Conservation (phyloP, 2,888 invertebrate species). For the Drosophila testacea region DNA sequence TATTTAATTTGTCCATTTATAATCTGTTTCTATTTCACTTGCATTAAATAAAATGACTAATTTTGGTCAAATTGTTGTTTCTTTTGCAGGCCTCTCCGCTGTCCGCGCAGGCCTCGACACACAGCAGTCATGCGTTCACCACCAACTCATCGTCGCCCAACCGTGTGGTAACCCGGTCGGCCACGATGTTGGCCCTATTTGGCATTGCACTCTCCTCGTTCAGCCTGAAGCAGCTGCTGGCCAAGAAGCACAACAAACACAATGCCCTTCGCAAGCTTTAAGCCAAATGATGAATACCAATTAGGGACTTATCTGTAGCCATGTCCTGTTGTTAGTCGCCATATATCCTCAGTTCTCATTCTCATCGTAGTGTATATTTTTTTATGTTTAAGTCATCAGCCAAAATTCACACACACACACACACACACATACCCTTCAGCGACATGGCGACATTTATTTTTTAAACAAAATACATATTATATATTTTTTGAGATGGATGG, state of each 20-base stretch:
- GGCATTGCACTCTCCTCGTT: conserved; percentile 88
- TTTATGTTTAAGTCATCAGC: conserved; percentile 50
- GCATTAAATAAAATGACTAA: not conserved
- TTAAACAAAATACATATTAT: conserved; percentile 1
- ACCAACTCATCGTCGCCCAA: conserved; percentile 84
- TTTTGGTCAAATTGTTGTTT: conserved; percentile 3
- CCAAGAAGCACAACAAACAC: conserved; percentile 80
- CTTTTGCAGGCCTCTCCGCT: conserved; percentile 62
- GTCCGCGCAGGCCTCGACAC: conserved; percentile 62
- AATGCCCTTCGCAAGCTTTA: conserved; percentile 79
- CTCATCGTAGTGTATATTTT: conserved; percentile 51
- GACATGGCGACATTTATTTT: conserved; percentile 28
- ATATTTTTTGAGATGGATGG: conserved; percentile 22
- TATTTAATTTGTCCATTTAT: not conserved
- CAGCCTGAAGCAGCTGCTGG: conserved; percentile 88
- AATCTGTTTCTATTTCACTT: too few species aligned
- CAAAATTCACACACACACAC: not conserved
- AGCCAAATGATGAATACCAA: conserved; percentile 23
- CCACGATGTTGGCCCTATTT: conserved; percentile 87
- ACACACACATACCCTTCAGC: not conserved
- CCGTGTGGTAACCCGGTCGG: conserved; percentile 87
- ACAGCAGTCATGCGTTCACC: conserved; percentile 67
- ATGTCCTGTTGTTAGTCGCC: conserved; percentile 31
- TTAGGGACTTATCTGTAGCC: conserved; percentile 14
- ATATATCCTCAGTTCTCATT: conserved; percentile 26